Evolutionary conservation across 2,113 vertebrate genomes (phyloP).

Genomic region (Bufo bufo): DNA sequence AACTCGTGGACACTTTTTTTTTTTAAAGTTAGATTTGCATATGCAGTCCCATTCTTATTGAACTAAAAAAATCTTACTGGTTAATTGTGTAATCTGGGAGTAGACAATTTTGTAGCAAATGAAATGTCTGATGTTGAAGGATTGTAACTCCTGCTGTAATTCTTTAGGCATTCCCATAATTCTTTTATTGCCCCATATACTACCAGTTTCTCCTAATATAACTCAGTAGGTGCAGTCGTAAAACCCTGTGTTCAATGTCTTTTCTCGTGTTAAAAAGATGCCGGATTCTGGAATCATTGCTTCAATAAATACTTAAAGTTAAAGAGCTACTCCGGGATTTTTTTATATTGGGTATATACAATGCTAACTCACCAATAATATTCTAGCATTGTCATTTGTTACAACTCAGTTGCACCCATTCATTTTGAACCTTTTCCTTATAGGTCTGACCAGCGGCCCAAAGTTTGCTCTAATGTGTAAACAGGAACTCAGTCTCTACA

Average conservation of each 20-base stretch:
- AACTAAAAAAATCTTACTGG: neutral
- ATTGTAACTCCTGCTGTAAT: neutral
- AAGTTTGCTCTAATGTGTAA: too few relatives aligned
- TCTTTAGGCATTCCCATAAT: neutral
- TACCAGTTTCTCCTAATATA: conserved; percentile 17
- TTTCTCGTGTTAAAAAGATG: neutral
- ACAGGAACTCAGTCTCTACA: too few relatives aligned
- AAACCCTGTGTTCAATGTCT: neutral
- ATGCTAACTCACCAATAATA: too few relatives aligned
- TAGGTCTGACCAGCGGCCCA: too few relatives aligned
- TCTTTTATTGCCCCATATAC: conserved; percentile 11
- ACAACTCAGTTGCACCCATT: too few relatives aligned
- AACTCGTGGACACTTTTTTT: neutral
- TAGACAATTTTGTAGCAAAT: neutral
- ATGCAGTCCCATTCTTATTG: neutral
- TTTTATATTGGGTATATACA: too few relatives aligned
- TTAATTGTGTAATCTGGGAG: neutral
- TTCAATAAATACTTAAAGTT: neutral
- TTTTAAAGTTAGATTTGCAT: neutral
- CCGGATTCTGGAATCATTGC: neutral
- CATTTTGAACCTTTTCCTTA: too few relatives aligned
- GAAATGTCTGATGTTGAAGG: neutral
- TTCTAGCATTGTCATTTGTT: too few relatives aligned
- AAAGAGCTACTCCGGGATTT: too few relatives aligned
- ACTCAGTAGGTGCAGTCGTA: neutral